Percentiles rank a stretch among this genome's conserved stretches.
These are phyloP conservation scores for Heliconius congener DNA, from an alignment of 1,140 invertebrate species.

Conservation along the genomic window DNA sequence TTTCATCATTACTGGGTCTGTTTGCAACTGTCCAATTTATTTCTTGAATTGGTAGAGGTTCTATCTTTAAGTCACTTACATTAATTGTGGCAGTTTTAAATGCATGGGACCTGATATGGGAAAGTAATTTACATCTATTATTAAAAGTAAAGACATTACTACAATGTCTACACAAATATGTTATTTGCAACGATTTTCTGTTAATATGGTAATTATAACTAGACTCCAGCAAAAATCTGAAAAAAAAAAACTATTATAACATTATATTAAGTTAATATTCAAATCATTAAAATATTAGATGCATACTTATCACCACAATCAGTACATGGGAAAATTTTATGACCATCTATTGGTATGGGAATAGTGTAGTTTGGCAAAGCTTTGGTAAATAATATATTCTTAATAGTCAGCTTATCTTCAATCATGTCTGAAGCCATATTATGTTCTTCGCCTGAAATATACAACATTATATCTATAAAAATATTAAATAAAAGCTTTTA, in stretches of 20 bases:
- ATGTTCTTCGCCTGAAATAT: slow-evolving; percentile 20
- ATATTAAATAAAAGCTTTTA: no score
- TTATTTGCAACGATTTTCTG: slow-evolving; percentile 70
- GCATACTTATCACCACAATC: slow-evolving; percentile 77
- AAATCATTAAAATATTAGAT: slow-evolving; percentile 23
- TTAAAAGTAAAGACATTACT: slow-evolving; percentile 53
- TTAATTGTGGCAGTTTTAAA: slow-evolving; percentile 75
- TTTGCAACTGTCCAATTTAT: slow-evolving; percentile 24
- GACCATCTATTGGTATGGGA: slow-evolving; percentile 53
- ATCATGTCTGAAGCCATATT: slow-evolving; percentile 24
- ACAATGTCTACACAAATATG: slow-evolving; percentile 67
- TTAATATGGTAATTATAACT: slow-evolving; percentile 71
- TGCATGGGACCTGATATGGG: slow-evolving; percentile 72
- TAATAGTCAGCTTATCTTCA: slow-evolving; percentile 60
- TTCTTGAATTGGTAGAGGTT: slow-evolving; percentile 58
- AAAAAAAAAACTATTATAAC: slow-evolving; percentile 42
- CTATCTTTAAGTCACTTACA: slow-evolving; percentile 66
- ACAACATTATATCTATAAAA: neutral
- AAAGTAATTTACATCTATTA: slow-evolving; percentile 72
- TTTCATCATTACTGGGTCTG: slow-evolving; percentile 1
- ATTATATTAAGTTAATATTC: neutral
- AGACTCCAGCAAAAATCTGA: slow-evolving; percentile 71
- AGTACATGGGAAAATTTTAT: slow-evolving; percentile 62
- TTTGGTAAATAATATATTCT: slow-evolving; percentile 67
- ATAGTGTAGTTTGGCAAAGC: slow-evolving; percentile 60